Base-by-base conservation (phyloP, 2,888 invertebrate species). In the Thymelicus sylvestris region DNA sequence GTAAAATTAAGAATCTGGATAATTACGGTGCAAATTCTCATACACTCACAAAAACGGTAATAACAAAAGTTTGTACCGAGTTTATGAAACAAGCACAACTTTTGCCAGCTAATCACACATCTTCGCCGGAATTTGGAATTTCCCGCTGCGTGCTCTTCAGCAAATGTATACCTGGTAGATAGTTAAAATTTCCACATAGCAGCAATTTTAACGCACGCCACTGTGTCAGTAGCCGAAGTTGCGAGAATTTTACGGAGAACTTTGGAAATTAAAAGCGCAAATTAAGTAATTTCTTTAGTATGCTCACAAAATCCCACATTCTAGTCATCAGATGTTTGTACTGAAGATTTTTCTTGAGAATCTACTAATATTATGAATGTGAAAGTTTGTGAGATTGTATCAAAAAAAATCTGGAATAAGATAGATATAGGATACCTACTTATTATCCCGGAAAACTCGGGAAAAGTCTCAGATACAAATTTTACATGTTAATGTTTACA, bases 51-150 rank as follows among this genome's bases (percentile, higher is more conserved):
- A 85, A 85, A 86, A 83, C 80, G 83, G 83, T 86, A 86, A 85
- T 86, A 89, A 86, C 85, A 81, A 83, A 88, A 89, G 85, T 89
- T 88, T 78, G 72, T 79, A 52, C 72, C 60, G 76, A 80, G 82
- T 82, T 83, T 81, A 83, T 82, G 83, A 81, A 85, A 83, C 81
- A 83, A 79, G 81, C 78, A 72, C 74, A 87, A 88, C 82, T 89
- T 88, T 86, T 82, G 80, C 81, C 78, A 81, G 82, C 85, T 90
- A 89, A 89, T 89, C 88, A 87, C 82, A 78, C 78, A 79, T 80
- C 80, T 81, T 74, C 72, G 75, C 68, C 63, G 72, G 72, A 75
- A 74, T 75, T 75, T 74, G 68, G 72, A 74, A 72, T 76, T 77
- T 72, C 73, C 62, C 59, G 72, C 67, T 71, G 70, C 60, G 65